Base-by-base conservation (phyloP, 2,888 invertebrate species). In the Carpatolechia fugitivella region DNA sequence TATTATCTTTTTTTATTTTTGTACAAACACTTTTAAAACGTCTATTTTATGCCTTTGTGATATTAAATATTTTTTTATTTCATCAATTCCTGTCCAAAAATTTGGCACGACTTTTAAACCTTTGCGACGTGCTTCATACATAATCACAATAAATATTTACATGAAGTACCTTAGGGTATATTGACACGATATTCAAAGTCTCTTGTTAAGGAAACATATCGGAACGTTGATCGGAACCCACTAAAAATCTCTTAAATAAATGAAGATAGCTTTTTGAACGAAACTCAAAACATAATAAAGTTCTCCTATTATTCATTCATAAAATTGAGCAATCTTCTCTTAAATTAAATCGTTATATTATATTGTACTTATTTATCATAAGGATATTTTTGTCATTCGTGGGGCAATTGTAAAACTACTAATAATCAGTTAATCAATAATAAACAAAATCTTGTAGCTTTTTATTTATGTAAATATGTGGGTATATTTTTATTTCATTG, bases 281-380 rank as follows among this genome's bases (percentile, higher is more conserved):
- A 61, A 52, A 61, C 60, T 46, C 52, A 54, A 56, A 52, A 60
- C 60, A 60, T 59, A 69, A 56, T 59, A 58, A 59, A n/a, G n/a
- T n/a, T n/a, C 52, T 60, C 62, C 62, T 65, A 68, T 65, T 65
- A 74, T 72, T 67, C 72, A 69, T 77, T 75, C 68, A 70, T 78
- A 85, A 85, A 84, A 85, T 88, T 88, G 87, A 88, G 87, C 87
- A 88, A 86, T 78, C 74, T 69, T 85, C 70, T 76, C 85, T 80
- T 85, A 86, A 82, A 74, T 70, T 80, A 80, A 80, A 81, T 78
- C 60, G 64, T 79, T 52, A 52, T 52, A 24, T n/a, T n/a, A 24
- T 24, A 74, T 83, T 84, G 81, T 85, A 85, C 82, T 82, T 80
- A 80, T 78, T 57, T 78, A 78, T 85, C 80, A 77, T 84, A 80